A percentile compares a stretch with the other conserved stretches of the same genome.
phyloP scores from a whole-genome alignment of 1,140 invertebrate genomes.

The Pantala flavescens region DNA sequence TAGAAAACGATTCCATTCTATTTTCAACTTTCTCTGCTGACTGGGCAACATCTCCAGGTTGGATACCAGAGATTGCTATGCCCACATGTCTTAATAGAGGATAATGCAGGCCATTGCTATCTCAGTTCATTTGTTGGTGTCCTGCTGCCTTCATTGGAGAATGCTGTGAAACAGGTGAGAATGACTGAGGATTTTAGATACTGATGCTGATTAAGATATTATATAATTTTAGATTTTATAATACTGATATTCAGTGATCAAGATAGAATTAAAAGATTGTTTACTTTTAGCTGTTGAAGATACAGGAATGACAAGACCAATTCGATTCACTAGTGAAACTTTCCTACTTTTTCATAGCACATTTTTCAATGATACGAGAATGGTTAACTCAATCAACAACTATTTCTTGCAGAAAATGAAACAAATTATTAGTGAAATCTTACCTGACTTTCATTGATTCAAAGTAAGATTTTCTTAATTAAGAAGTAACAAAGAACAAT shows the following conservation, averaged over 20 bases:
- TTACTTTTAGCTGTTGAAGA: constrained; percentile 31
- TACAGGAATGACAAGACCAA: constrained; percentile 41
- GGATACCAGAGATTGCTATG: constrained; percentile 29
- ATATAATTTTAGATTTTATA: not conserved
- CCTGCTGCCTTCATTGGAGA: constrained; percentile 52
- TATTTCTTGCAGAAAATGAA: no score
- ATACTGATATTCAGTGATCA: not conserved
- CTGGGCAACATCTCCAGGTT: not conserved
- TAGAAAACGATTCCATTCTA: not conserved
- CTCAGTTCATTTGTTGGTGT: constrained; percentile 61
- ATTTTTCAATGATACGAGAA: constrained; percentile 30
- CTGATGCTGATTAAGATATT: not conserved
- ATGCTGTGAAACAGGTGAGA: constrained; percentile 60
- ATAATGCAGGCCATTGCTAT: constrained; percentile 60
- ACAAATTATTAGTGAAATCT: no score
- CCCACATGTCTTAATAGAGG: constrained; percentile 65
- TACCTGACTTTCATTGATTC: no score
- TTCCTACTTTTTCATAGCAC: constrained; percentile 51
- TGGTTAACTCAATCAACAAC: no score
- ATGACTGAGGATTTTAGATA: constrained; percentile 16
- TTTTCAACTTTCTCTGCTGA: not conserved
- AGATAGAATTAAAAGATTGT: constrained; percentile 13
- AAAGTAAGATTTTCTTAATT: no score
- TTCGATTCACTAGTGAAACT: constrained; percentile 52
- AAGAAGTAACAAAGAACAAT: no score